Base-by-base conservation (phyloP, 2,113 vertebrate genomes). In the Kobus ellipsiprymnus region DNA sequence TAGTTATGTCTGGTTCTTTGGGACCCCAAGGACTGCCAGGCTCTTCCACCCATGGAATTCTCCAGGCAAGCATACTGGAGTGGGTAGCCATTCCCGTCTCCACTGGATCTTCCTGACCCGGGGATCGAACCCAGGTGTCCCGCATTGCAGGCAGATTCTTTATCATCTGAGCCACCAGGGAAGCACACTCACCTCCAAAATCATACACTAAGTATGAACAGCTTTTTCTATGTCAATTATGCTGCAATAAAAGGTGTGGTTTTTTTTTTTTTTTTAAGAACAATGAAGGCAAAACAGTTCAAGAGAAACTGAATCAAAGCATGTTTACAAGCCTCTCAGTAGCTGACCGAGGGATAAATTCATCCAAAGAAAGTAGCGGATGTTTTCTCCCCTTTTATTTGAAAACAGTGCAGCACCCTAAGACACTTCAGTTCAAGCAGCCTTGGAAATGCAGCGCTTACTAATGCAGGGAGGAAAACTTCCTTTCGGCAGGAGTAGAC, bases 161-260 rank as follows among this genome's bases (percentile, higher is more conserved):
- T 44, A 77, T 44, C 6, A 1, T 77, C 71, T 44, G 36, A 77
- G 12, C 40, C 71, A 44, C 23, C 23, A 77, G 21, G 23, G 40
- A 40, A 27, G 40, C 71, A 77, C 40, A 44, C 82, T 25, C 1
- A 27, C 29, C 15, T 67, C 87, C 33, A 17, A 80, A 50, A 33
- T 83, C 3, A 3, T 52, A 15, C 48, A 11, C 25, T 52, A 67
- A 54, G 44, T 54, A 48, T 2, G 30, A 48, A 7, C 3, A 27
- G 36, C 29, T 67, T 54, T 50, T 9, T 27, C 2, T 23, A 62
- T n/a, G 50, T 4, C 23, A 82, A 46, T 48, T 44, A 12, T 2
- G 29, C 40, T 11, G 12, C 17, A 60, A 11, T 86, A 23, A 36
- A 59, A 21, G 48, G 29, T 0, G 0, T 12, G 3, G 23, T 8